Base-by-base conservation (phyloP, 2,888 invertebrate genomes). In the Synanthedon vespiformis region DNA sequence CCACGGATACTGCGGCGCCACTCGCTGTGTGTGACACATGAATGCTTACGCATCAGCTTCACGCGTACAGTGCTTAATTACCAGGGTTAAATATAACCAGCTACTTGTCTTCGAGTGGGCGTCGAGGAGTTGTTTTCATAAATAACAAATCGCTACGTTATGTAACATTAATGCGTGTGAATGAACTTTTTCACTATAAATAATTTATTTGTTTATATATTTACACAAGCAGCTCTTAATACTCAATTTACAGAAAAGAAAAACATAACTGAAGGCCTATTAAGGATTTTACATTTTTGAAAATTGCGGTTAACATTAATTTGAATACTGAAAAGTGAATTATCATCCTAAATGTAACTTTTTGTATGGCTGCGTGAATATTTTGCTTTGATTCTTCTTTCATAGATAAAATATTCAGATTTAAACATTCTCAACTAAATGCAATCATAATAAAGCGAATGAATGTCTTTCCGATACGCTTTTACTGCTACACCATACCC, bases 11-110 rank as follows among this genome's bases (percentile, higher is more conserved):
- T 68, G 66, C 70, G 51, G 55, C 53, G 62, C 70, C 70, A 67
- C 68, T 65, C 62, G 57, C 61, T 66, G 65, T 69, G 16, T 68
- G 72, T 76, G 70, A 74, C 73, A 75, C 64, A 66, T 62, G 70
- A 72, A 70, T 72, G 34, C 34, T 10, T 34, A 67, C 68, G 67
- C 69, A 65, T 68, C 66, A 70, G 57, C 63, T 60, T 6, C 14
- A 44, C 48, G 13, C 3, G 22, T 63, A 67, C 67, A 65, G 59
- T 63, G 64, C 67, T 73, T 76, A 73, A 80, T 80, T 77, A 78
- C 67, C 68, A 56, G 59, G 63, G 63, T 68, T 77, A 68, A 69
- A 73, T 72, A 74, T 73, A 71, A 65, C 62, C 56, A 48, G 56
- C 54, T 57, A 55, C 54, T 57, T 57, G 57, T 57, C 66, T 67